Conservation (phyloP, 2,888 invertebrate species). For the Nemapogon koenigi region DNA sequence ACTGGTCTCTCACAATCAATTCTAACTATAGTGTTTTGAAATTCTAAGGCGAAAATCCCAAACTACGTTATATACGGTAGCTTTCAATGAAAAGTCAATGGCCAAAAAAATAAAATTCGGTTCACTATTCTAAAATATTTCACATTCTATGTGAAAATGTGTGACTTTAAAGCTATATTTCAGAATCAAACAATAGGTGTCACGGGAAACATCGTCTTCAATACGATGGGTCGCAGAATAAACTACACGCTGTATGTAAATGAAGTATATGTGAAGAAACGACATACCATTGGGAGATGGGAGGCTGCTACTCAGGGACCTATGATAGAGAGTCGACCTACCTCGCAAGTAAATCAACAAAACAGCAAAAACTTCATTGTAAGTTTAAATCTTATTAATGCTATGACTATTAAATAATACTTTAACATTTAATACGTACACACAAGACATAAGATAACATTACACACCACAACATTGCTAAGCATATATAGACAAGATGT, state of each 20-base stretch:
- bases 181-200: conserved; percentile 72
- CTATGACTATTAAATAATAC: conserved; percentile 1
- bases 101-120: too few relatives aligned
- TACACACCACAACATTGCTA: too few relatives aligned
- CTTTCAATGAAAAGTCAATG: too few relatives aligned
- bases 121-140: too few relatives aligned
- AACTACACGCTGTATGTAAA: conserved; percentile 75
- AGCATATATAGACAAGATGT: too few relatives aligned
- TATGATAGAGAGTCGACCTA: conserved; percentile 40
- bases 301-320: conserved; percentile 48
- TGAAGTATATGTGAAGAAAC: conserved; percentile 41
- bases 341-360: conserved; percentile 54
- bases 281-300: conserved; percentile 39
- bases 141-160: too few relatives aligned
- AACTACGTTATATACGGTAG: too few relatives aligned
- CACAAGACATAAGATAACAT: background rate
- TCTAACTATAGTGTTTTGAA: too few relatives aligned
- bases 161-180: conserved; percentile 8
- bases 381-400: conserved; percentile 14
- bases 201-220: conserved; percentile 73
- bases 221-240: conserved; percentile 70
- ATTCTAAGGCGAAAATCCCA: too few relatives aligned
- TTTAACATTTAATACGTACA: background rate
- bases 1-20: too few relatives aligned
- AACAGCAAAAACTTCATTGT: conserved; percentile 73